Evolutionary conservation across 2,797 vertebrate genomes (phyloP).

Genomic region (Mus spretus): DNA sequence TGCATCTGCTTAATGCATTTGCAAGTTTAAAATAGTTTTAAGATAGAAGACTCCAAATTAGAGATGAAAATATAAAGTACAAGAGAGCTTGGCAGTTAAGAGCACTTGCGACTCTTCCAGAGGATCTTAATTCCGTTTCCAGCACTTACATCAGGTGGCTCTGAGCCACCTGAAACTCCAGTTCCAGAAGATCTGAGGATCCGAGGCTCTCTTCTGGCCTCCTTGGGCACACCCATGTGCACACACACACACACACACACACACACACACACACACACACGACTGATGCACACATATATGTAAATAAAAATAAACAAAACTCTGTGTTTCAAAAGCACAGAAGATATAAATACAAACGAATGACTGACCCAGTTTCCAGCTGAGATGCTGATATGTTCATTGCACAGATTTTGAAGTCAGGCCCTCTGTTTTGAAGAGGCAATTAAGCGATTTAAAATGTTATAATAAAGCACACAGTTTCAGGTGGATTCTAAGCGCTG

Average conservation of each 20-base stretch:
- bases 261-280: background rate
- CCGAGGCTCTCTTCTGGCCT: background rate
- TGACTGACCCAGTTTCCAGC: background rate
- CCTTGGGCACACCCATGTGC: background rate
- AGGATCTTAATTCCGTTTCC: background rate
- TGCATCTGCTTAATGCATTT: background rate
- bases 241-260: too few relatives aligned
- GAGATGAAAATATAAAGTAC: constrained; percentile 14
- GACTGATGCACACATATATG: background rate
- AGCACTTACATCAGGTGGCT: background rate
- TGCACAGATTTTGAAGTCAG: constrained; percentile 39
- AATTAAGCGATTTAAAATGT: constrained; percentile 20
- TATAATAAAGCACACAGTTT: constrained; percentile 64
- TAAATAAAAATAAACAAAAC: background rate
- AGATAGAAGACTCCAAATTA: background rate
- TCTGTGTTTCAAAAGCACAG: background rate
- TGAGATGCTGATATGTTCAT: background rate
- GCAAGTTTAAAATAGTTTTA: background rate
- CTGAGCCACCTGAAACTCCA: background rate
- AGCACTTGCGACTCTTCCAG: background rate
- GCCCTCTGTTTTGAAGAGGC: constrained; percentile 48
- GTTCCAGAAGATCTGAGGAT: background rate
- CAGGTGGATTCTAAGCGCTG: constrained; percentile 71
- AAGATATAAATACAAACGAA: background rate
- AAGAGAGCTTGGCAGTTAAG: background rate